Base-by-base conservation (phyloP, 2,113 vertebrate species). In the Catharus minimus region DNA sequence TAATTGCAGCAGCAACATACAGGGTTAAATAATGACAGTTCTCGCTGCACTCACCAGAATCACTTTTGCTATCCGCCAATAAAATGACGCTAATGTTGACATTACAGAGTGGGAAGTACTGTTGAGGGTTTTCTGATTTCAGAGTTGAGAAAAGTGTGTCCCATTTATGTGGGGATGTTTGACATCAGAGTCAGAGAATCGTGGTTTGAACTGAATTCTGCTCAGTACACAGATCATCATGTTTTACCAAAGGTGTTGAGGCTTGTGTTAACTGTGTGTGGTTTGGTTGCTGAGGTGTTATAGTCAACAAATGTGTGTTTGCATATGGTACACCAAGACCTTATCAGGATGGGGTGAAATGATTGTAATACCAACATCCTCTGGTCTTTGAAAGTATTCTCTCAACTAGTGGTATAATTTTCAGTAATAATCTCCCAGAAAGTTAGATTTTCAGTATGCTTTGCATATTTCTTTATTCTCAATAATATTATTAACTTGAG, bases 161-260 rank as follows among this genome's bases (percentile, higher is more conserved):
- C 23, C 18, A 3, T 87, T 91, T 27, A 15, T 9, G 7, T 58
- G 43, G 57, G 14, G 33, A 27, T 89, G 21, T 89, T 83, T 79
- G 57, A 64, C 36, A 38, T 72, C 26, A 1, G 3, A 38, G 17
- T n/a, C 1, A 3, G 27, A 28, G 56, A 66, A 13, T 66, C 9
- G 2, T 11, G 26, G 18, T 78, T 89, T 84, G 30, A 73, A n/a
- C 39, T 74, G 24, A 38, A 36, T 49, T 28, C 7, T 27, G 7
- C 9, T 69, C 10, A n/a, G 43, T 69, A 33, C 0, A 2, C 13
- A 43, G 47, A 39, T 44, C 19, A 14, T 13, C 0, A 0, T 8
- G 77, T 64, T 82, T 67, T 22, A 82, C 60, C 13, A 57, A 8
- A 65, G 43, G 23, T 71, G 18, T 28, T 71, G 61, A 74, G 27